Percentiles rank a stretch among this genome's conserved stretches.
phyloP scores from a whole-genome alignment of 2,113 vertebrate genomes.

The Etheostoma spectabile region DNA sequence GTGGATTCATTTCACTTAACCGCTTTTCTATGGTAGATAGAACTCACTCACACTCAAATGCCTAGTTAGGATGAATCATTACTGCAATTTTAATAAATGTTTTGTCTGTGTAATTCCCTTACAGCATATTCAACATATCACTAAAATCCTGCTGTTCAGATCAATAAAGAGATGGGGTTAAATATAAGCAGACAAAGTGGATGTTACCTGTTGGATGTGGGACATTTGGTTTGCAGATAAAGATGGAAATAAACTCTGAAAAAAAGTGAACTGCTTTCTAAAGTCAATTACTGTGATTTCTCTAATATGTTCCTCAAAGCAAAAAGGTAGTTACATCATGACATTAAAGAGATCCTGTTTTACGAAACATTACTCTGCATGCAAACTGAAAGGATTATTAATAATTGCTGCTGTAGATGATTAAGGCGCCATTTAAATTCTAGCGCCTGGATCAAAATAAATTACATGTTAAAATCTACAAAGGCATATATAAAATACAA shows the following conservation, averaged over 20 bases:
- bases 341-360: constrained; percentile 18
- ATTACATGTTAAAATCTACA: constrained; percentile 43
- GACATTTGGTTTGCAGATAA: background rate
- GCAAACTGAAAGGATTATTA: constrained; percentile 33
- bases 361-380: constrained; percentile 14
- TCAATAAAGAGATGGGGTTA: background rate
- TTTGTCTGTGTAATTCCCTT: background rate
- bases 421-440: constrained; percentile 44
- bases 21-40: background rate
- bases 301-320: constrained; percentile 19
- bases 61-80: background rate
- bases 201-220: background rate
- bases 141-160: background rate
- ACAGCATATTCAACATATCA: background rate
- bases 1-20: too few relatives aligned
- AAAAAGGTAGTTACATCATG: constrained; percentile 19
- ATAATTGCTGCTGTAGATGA: constrained; percentile 35
- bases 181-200: background rate
- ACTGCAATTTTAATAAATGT: background rate
- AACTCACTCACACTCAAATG: background rate
- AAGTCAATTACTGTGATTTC: constrained; percentile 24
- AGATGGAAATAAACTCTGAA: background rate
- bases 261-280: constrained; percentile 3
- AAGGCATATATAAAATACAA: constrained; percentile 48
- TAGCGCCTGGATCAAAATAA: constrained; percentile 43